Evolutionary conservation across 2,797 vertebrate species (phyloP).

Genomic region (Chiropotes sagulatus): DNA sequence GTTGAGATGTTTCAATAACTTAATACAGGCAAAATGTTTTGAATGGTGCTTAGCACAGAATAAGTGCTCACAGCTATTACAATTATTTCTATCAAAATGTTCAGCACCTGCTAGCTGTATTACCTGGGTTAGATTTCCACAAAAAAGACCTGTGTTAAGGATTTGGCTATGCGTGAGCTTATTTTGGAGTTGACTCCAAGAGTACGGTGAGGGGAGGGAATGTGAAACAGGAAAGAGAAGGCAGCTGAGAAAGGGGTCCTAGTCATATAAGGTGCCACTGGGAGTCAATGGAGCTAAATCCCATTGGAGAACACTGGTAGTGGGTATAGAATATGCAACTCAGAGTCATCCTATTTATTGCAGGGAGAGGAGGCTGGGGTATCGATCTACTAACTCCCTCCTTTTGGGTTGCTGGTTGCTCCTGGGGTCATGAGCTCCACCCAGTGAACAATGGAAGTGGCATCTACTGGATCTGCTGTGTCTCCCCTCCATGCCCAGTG

Average conservation of each 20-base stretch:
- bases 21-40: neutral
- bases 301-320: rapidly evolving
- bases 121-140: neutral
- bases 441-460: rapidly evolving
- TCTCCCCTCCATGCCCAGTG: neutral
- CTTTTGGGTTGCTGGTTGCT: neutral
- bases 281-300: neutral
- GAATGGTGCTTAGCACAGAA: neutral
- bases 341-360: rapidly evolving
- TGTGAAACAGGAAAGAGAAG: neutral
- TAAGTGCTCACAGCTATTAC: neutral
- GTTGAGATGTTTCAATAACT: neutral
- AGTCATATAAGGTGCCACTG: rapidly evolving
- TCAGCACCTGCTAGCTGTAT: neutral
- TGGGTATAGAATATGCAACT: rapidly evolving
- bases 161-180: neutral
- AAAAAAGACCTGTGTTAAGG: neutral
- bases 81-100: neutral
- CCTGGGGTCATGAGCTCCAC: neutral
- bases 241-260: neutral
- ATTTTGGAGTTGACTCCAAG: neutral
- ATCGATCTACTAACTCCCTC: neutral
- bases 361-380: neutral
- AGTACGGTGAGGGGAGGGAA: neutral
- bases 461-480: no score